These are phyloP conservation scores for Daphoenositta chrysoptera DNA, from an alignment of 2,113 vertebrate species.

Conservation along the genomic window DNA sequence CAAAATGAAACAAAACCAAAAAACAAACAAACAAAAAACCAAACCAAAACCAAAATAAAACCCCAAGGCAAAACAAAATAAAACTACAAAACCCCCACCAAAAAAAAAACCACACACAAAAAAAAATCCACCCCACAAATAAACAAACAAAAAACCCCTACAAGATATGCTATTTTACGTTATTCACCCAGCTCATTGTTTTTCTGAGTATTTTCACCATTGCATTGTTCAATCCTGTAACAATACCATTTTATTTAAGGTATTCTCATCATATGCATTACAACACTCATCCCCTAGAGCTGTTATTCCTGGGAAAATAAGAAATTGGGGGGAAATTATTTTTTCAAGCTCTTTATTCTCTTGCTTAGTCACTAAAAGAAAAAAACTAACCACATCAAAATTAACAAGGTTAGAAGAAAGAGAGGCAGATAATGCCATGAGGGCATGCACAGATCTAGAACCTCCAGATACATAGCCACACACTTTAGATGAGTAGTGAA, in stretches of 20 bases:
- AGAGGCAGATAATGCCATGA: not conserved
- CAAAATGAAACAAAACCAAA: no score
- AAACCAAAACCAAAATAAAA: not conserved
- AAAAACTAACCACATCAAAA: not conserved
- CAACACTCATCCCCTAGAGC: not conserved
- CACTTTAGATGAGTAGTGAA: not conserved
- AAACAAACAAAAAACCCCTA: not conserved
- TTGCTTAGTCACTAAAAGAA: not conserved
- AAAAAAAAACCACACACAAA: not conserved
- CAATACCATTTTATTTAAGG: slow-evolving; percentile 16
- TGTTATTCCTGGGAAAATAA: not conserved
- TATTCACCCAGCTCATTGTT: not conserved
- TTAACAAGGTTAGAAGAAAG: not conserved
- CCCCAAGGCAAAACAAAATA: not conserved
- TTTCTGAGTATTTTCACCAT: not conserved
- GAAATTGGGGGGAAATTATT: not conserved
- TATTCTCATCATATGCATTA: not conserved
- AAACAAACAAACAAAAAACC: not conserved
- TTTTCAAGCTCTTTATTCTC: not conserved
- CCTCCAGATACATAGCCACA: not conserved
- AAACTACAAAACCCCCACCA: not conserved
- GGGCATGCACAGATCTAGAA: not conserved
- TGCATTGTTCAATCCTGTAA: not conserved
- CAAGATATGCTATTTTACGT: not conserved
- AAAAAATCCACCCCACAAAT: not conserved